Evolutionary conservation across 2,797 vertebrate genomes (phyloP).

Genomic region (Tauraco hartlaubi): DNA sequence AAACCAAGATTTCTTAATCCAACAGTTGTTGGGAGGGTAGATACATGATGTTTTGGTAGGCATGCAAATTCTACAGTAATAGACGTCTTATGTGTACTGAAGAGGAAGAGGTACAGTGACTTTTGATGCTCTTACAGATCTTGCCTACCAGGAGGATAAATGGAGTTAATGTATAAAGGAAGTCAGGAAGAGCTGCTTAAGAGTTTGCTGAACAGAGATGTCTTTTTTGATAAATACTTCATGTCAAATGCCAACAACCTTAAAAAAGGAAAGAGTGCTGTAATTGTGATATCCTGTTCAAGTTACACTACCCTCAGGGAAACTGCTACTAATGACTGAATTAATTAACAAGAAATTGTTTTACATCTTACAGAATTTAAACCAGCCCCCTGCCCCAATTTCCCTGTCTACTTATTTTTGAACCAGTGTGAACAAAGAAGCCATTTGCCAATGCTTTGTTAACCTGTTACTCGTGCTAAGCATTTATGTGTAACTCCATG

Average conservation of each 20-base stretch:
- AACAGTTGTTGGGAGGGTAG: background rate
- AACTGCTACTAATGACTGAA: conserved; percentile 54
- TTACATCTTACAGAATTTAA: conserved; percentile 47
- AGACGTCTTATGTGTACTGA: background rate
- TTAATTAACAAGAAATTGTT: conserved; percentile 61
- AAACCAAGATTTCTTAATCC: background rate
- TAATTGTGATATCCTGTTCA: conserved; percentile 66
- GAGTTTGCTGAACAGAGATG: conserved; percentile 1
- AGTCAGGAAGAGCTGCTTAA: background rate
- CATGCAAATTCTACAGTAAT: background rate
- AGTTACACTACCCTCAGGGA: conserved; percentile 55
- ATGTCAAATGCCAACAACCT: conserved; percentile 28
- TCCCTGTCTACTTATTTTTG: conserved; percentile 18
- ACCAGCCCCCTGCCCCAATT: conserved; percentile 11
- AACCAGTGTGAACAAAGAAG: conserved; percentile 59
- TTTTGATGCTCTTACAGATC: background rate
- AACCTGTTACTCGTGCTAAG: conserved; percentile 53
- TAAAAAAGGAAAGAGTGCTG: conserved; percentile 1
- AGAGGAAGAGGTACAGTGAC: background rate
- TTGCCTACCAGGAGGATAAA: background rate
- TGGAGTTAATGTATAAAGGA: background rate
- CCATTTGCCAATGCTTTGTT: conserved; percentile 63
- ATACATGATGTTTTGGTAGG: background rate
- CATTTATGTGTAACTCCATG: background rate
- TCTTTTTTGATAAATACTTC: conserved; percentile 57